Percentiles rank a stretch among this genome's conserved stretches.
Evolutionary conservation across 2,888 invertebrate species (phyloP).

Genomic region (Pachycephus smyrnensis): DNA sequence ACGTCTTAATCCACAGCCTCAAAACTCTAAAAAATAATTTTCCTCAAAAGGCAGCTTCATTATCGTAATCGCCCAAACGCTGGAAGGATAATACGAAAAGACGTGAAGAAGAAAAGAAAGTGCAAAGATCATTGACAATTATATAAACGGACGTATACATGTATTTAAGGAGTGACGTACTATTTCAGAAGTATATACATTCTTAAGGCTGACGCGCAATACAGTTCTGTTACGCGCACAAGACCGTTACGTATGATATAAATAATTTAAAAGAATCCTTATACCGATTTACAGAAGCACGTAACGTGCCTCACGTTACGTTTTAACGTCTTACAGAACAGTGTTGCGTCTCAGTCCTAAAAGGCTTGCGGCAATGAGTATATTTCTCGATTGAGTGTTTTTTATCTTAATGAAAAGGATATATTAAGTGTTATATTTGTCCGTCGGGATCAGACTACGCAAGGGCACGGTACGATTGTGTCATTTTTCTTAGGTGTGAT

Average conservation of each 20-base stretch:
- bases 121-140: neutral
- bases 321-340: neutral
- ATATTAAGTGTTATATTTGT: neutral
- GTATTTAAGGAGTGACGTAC: neutral
- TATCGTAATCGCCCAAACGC: neutral
- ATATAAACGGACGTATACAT: neutral
- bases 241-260: neutral
- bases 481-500: constrained; percentile 58
- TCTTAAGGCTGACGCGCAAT: neutral
- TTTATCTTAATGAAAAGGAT: neutral
- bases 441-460: constrained; percentile 43
- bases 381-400: neutral
- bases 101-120: neutral
- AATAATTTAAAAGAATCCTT: neutral
- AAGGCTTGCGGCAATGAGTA: neutral
- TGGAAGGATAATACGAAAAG: neutral
- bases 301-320: neutral
- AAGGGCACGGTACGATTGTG: constrained; percentile 53
- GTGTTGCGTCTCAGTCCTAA: neutral
- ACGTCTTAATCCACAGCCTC: neutral
- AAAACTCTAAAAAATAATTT: neutral
- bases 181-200: neutral
- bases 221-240: neutral
- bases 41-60: neutral
- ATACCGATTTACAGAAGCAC: neutral